Evolutionary conservation across 2,888 invertebrate species (phyloP).

Genomic region (Mayetiola destructor): DNA sequence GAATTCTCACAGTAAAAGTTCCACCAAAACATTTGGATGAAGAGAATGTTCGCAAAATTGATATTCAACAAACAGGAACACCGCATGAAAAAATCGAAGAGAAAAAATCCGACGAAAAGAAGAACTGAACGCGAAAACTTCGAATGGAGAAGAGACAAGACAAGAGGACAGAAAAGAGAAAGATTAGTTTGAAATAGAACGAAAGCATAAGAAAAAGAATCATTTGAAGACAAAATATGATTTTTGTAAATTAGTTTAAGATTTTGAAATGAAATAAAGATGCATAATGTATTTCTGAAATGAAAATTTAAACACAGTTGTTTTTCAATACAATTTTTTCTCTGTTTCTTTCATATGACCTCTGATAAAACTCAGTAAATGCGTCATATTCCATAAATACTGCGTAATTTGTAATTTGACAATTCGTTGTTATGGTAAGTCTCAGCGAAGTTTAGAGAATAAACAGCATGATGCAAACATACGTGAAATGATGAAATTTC

Average conservation of each 20-base stretch:
- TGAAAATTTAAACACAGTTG: not conserved
- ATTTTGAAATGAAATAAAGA: not conserved
- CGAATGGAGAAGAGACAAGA: not conserved
- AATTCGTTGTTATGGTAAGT: no score
- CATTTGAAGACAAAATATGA: not conserved
- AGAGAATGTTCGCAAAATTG: slow-evolving; percentile 2
- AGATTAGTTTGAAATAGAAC: not conserved
- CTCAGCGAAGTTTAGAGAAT: no score
- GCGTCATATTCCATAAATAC: no score
- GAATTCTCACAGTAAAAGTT: not conserved
- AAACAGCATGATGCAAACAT: no score
- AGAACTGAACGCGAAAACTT: not conserved
- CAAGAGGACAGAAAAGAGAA: not conserved
- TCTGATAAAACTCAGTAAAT: no score
- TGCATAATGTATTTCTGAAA: not conserved
- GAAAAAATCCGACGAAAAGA: not conserved
- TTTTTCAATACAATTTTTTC: not conserved
- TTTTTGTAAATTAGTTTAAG: not conserved
- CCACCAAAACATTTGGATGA: slow-evolving; percentile 9
- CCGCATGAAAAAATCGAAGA: not conserved
- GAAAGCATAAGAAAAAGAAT: not conserved
- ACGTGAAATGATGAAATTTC: no score
- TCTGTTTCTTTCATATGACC: not conserved
- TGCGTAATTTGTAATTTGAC: no score
- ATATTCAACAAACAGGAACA: slow-evolving; percentile 5